Evolutionary conservation across 2,113 vertebrate genomes (phyloP).

Genomic region (Guaruba guarouba): DNA sequence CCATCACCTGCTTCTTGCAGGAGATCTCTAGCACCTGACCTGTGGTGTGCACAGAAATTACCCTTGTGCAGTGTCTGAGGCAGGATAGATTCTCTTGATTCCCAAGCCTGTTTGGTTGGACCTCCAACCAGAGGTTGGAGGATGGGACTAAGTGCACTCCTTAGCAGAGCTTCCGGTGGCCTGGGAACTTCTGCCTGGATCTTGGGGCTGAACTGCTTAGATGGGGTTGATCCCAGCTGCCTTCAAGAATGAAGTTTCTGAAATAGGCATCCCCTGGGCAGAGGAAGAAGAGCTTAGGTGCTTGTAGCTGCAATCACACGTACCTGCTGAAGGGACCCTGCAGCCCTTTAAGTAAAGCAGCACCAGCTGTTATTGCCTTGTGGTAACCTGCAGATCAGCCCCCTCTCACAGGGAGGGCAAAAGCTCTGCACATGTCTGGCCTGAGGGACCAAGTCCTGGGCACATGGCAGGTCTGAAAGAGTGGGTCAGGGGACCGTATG

Average conservation of each 20-base stretch:
- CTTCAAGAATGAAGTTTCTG: background rate
- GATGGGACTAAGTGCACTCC: background rate
- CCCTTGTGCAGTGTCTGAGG: background rate
- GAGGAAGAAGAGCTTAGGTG: background rate
- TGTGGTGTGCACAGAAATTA: background rate
- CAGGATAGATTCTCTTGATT: background rate
- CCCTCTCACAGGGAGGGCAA: background rate
- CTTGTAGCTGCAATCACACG: background rate
- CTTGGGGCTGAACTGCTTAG: background rate
- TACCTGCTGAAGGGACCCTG: background rate
- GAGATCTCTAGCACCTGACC: background rate
- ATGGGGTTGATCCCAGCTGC: background rate
- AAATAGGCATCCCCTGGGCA: background rate
- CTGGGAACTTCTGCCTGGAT: background rate
- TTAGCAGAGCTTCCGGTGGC: background rate
- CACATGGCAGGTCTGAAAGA: background rate
- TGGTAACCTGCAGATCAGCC: background rate
- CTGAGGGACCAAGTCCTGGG: background rate
- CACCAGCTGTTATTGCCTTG: background rate
- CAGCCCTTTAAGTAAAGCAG: background rate
- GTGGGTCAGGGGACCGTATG: background rate
- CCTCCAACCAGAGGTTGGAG: background rate
- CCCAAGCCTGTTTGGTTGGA: background rate
- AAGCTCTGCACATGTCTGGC: background rate
- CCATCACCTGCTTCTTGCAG: background rate